phyloP scores from a whole-genome alignment of 2,113 vertebrate species.

The Malurus elegans region DNA sequence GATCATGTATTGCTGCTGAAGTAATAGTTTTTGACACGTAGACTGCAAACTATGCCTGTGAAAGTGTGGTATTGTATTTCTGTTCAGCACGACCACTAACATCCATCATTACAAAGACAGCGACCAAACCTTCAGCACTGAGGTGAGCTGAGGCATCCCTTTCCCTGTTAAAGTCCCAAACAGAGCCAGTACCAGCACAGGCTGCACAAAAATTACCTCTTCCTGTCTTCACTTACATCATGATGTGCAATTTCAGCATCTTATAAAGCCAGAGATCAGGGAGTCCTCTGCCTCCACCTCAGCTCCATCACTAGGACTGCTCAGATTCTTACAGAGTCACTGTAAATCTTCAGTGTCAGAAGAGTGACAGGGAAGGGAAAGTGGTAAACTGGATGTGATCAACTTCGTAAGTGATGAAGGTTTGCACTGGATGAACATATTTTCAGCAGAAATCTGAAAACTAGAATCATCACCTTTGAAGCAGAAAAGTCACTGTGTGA shows the following conservation, averaged over 20 bases:
- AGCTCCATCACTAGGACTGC: not conserved
- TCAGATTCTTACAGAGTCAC: not conserved
- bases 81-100: fast-evolving
- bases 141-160: not conserved
- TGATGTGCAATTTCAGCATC: not conserved
- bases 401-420: not conserved
- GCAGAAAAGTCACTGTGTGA: not conserved
- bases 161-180: not conserved
- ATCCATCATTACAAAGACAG: fast-evolving
- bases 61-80: not conserved
- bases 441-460: not conserved
- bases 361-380: not conserved
- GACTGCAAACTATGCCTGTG: not conserved
- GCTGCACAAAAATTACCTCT: not conserved
- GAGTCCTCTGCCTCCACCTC: not conserved
- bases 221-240: not conserved
- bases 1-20: not conserved
- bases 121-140: not conserved
- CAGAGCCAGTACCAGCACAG: not conserved
- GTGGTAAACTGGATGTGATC: not conserved
- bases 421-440: not conserved
- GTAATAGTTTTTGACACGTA: not conserved
- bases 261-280: not conserved
- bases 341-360: not conserved
- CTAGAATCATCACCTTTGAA: not conserved